Percentiles rank a stretch among this genome's conserved stretches.
These are phyloP conservation scores for Scylla paramamosain DNA, from an alignment of 1,140 invertebrate genomes.

Conservation along the genomic window DNA sequence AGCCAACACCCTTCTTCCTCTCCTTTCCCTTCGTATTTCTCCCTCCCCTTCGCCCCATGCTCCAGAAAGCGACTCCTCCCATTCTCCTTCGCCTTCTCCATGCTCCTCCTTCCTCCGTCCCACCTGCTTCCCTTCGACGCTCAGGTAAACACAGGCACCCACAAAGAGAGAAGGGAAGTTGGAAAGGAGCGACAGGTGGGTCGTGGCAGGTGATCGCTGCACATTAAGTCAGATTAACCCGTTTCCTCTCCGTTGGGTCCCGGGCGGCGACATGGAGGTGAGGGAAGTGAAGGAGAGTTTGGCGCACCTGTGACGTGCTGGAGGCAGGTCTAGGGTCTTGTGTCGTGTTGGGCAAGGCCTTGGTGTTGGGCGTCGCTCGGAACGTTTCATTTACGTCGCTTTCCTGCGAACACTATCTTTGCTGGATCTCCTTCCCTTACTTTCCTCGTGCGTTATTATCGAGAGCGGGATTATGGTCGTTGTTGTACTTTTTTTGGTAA, in stretches of 20 bases:
- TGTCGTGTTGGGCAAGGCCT: neutral
- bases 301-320: neutral
- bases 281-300: neutral
- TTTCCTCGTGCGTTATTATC: neutral
- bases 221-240: neutral
- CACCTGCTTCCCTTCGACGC: neutral
- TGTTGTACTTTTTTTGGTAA: neutral
- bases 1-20: neutral
- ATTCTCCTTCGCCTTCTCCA: neutral
- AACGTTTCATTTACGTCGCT: neutral
- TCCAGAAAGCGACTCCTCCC: too few species aligned
- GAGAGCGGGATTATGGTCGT: neutral
- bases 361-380: neutral
- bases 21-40: neutral
- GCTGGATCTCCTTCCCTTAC: neutral
- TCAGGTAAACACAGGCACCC: constrained; percentile 28
- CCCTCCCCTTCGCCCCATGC: neutral
- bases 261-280: neutral
- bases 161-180: neutral
- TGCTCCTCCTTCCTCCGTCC: neutral
- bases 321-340: neutral
- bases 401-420: neutral
- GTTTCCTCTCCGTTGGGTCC: neutral
- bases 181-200: neutral
- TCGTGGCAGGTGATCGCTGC: constrained; percentile 22